Conservation (phyloP, 2,888 invertebrate species). For the Clitarchus hookeri region DNA sequence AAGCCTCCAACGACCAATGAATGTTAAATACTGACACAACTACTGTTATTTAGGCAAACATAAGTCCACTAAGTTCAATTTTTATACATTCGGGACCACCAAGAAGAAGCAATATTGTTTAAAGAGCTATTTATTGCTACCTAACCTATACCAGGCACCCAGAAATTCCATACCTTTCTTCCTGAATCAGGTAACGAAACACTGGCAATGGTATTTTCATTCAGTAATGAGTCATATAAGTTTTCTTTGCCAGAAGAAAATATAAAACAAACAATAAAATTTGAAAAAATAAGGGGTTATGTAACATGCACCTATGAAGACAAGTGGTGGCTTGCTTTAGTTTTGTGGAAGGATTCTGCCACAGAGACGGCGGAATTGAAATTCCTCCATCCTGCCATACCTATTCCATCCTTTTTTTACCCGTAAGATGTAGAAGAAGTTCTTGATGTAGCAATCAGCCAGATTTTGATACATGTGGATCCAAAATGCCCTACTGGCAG, state of each 20-base stretch:
- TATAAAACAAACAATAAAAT: background rate
- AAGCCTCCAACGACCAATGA: constrained; percentile 16
- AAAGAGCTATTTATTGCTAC: constrained; percentile 1
- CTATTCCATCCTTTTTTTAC: background rate
- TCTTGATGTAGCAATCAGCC: background rate
- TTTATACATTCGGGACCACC: background rate
- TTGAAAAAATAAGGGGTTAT: background rate
- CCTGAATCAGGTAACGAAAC: background rate
- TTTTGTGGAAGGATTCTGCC: background rate
- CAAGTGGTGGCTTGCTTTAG: too few species aligned
- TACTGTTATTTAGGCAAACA: background rate
- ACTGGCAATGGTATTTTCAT: background rate
- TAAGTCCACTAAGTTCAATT: background rate
- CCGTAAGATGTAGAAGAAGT: background rate
- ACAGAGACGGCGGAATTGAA: background rate
- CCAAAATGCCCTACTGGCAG: background rate
- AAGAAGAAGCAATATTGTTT: background rate
- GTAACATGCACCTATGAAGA: background rate
- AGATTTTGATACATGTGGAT: too few species aligned
- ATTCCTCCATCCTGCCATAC: background rate
- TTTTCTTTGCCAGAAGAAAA: background rate
- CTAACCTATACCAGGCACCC: constrained; percentile 26
- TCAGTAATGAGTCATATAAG: background rate
- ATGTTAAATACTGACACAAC: background rate
- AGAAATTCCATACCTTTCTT: background rate